A percentile compares a stretch with the other conserved stretches of the same genome.
Evolutionary conservation across 2,797 vertebrate genomes (phyloP).

Genomic region (Sphenopsis melanotis): DNA sequence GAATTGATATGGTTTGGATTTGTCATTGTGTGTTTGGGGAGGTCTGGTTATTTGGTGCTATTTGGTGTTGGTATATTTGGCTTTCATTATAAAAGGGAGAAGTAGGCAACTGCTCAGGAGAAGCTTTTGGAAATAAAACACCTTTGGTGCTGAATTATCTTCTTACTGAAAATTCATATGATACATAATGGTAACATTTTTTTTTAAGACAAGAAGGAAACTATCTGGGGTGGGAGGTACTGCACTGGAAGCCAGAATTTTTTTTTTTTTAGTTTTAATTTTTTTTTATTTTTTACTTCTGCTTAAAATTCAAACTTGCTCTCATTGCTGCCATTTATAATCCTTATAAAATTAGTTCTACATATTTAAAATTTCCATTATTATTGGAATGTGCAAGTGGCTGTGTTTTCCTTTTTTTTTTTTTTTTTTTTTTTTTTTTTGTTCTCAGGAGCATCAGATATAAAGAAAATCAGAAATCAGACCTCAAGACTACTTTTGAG

Average conservation of each 20-base stretch:
- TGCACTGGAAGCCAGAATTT: neutral
- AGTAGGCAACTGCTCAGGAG: neutral
- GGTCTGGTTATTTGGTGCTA: accelerated
- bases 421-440: neutral
- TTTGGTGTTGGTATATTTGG: neutral
- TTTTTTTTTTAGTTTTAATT: too few relatives aligned
- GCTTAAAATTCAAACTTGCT: neutral
- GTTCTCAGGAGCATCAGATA: slow-evolving; percentile 24
- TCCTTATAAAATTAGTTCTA: neutral
- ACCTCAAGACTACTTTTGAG: slow-evolving; percentile 71
- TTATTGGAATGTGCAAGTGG: neutral
- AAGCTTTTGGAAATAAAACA: neutral
- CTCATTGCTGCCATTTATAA: neutral
- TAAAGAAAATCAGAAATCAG: slow-evolving; percentile 62
- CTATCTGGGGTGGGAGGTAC: neutral
- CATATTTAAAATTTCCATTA: neutral
- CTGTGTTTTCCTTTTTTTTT: neutral
- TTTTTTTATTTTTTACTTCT: neutral
- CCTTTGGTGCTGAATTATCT: neutral
- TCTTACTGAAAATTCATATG: neutral
- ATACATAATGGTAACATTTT: neutral
- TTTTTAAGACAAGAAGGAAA: neutral
- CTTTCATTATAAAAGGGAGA: neutral
- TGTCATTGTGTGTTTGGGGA: neutral
- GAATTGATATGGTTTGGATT: neutral